phyloP scores from a whole-genome alignment of 2,888 invertebrate genomes.

The Ichneumon xanthorius region DNA sequence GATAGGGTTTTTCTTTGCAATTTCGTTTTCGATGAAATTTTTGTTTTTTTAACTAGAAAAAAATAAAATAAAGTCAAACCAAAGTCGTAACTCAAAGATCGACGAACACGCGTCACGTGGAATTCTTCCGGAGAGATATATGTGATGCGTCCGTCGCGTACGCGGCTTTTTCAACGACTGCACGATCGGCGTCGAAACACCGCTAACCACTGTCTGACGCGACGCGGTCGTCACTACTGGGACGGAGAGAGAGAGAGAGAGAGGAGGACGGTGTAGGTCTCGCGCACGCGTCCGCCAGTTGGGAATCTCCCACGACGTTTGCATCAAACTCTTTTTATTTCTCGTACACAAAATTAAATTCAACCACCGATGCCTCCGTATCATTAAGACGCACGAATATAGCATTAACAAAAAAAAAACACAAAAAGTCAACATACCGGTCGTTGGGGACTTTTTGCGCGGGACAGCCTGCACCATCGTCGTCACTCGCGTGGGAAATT shows the following conservation, averaged over 20 bases:
- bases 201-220: constrained; percentile 69
- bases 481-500: constrained; percentile 10
- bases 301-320: constrained; percentile 56
- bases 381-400: neutral
- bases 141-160: constrained; percentile 67
- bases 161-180: constrained; percentile 75
- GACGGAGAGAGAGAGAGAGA: constrained; percentile 4
- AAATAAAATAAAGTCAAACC: neutral
- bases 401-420: neutral
- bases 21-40: constrained; percentile 1
- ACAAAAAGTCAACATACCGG: neutral
- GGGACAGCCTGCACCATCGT: neutral
- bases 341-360: constrained; percentile 15
- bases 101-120: constrained; percentile 61
- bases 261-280: constrained; percentile 14
- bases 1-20: neutral
- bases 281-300: constrained; percentile 59
- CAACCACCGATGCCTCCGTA: neutral
- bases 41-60: neutral
- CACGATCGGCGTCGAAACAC: constrained; percentile 56
- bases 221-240: constrained; percentile 70
- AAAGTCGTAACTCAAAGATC: constrained; percentile 24
- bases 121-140: constrained; percentile 34
- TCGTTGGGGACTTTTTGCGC: neutral
- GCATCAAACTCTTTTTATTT: constrained; percentile 17